Evolutionary conservation across 64 coral and sea anemone genomes (phyloP), one percentile per base, ranked within the genome.

Genomic region (Cladopsammia gracilis): DNA sequence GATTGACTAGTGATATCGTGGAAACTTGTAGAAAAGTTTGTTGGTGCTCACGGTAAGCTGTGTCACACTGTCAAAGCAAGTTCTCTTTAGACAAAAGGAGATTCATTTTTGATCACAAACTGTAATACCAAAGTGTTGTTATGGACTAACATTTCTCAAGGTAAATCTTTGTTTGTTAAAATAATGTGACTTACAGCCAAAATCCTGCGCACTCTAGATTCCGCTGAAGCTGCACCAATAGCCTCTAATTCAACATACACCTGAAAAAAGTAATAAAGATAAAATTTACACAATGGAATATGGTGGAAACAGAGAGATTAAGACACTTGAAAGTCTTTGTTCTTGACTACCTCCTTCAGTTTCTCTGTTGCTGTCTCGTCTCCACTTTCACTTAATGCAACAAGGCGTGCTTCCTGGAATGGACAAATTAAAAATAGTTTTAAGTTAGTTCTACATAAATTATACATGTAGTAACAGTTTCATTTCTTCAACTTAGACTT

Each of bases 171-270:
- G 34, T 34, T 34, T 34, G 34, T 34, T 34, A 34, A 34, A 1
- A 34, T 34, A 34, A 2, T 34, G 48, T 42, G 22, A 99, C 98
- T 88, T 89, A 99, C 98, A 66, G 98, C 94, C 69, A 99, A 88
- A 71, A 99, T 99, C 50, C 98, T 90, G 64, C 98, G 90, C 64
- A 92, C 98, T 43, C 98, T 91, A 51, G 94, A 81, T 61, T 99
- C 98, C 11, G 98, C 98, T 79, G 98, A 99, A 22, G 98, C 90
- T 10, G 98, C 98, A 91, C 98, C 98, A 76, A 99, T 99, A 22
- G 98, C 98, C 48, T 99, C 98, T 43, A 99, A 78, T 58, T 99
- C 98, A 43, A 67, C 88, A 79, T 99, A 99, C 48, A 99, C 91
- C 98, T 99, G 25, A 45, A 71, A 56, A 10, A 62, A 26, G 81